Conservation (phyloP, 1,140 invertebrate species). For the Neodiprion pinetum region DNA sequence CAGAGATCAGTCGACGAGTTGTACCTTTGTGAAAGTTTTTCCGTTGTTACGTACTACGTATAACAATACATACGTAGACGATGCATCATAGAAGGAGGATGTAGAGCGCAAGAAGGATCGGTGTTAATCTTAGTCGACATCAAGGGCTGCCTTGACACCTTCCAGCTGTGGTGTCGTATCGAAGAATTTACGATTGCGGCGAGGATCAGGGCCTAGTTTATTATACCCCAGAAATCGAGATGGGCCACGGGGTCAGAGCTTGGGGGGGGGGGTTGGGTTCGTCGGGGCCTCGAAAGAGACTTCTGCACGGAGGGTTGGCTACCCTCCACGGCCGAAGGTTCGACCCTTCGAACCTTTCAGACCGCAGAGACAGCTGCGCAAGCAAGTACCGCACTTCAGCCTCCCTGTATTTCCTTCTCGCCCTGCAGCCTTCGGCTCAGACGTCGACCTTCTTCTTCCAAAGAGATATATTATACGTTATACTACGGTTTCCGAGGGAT, state of each 20-base stretch:
- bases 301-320: not conserved
- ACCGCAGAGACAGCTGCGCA: slow-evolving; percentile 36
- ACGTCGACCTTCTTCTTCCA: not conserved
- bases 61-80: too few relatives aligned
- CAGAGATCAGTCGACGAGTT: too few relatives aligned
- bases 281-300: not conserved
- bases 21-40: too few relatives aligned
- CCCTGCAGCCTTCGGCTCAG: not conserved
- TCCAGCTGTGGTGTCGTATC: not conserved
- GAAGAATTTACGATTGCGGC: slow-evolving; percentile 3
- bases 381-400: slow-evolving; percentile 38
- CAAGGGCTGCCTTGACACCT: not conserved
- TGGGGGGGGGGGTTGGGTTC: not conserved
- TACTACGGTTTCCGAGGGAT: not conserved
- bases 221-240: not conserved
- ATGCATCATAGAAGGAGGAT: too few relatives aligned
- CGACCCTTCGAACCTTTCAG: slow-evolving; percentile 33
- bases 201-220: not conserved
- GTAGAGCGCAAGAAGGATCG: not conserved
- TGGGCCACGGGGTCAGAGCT: not conserved
- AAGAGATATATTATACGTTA: not conserved
- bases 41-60: too few relatives aligned
- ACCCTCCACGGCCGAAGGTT: slow-evolving; percentile 1
- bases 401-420: not conserved
- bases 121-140: not conserved